Evolutionary conservation across 2,113 vertebrate genomes (phyloP).

Genomic region (Muntiacus muntjak): DNA sequence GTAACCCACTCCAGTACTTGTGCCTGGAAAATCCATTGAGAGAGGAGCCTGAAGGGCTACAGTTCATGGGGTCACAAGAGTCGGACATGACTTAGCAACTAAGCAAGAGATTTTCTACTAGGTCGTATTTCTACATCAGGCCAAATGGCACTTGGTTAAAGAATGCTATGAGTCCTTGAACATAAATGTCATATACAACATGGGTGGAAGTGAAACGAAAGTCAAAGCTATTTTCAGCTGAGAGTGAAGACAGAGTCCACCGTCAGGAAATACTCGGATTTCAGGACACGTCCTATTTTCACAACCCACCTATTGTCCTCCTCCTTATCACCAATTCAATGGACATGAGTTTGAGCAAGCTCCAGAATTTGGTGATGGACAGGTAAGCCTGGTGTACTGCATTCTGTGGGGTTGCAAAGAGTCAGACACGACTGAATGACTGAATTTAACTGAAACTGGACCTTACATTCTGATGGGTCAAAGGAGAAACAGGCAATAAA

Average conservation of each 20-base stretch:
- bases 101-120: neutral
- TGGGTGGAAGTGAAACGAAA: neutral
- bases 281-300: neutral
- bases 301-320: neutral
- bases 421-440: neutral
- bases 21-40: neutral
- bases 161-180: neutral
- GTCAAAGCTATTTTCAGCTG: neutral
- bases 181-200: neutral
- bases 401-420: fast-evolving
- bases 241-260: neutral
- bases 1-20: neutral
- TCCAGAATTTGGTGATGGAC: neutral
- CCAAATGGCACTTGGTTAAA: neutral
- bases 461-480: neutral
- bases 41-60: neutral
- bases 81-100: neutral
- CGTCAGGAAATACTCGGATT: neutral
- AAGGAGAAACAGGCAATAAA: neutral
- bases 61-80: neutral
- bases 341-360: neutral
- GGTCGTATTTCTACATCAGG: neutral
- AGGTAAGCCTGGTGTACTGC: neutral
- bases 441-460: neutral
- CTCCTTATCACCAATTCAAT: neutral